These are phyloP conservation scores for Drosophila rufa DNA, from an alignment of 1,140 invertebrate genomes.

Conservation along the genomic window DNA sequence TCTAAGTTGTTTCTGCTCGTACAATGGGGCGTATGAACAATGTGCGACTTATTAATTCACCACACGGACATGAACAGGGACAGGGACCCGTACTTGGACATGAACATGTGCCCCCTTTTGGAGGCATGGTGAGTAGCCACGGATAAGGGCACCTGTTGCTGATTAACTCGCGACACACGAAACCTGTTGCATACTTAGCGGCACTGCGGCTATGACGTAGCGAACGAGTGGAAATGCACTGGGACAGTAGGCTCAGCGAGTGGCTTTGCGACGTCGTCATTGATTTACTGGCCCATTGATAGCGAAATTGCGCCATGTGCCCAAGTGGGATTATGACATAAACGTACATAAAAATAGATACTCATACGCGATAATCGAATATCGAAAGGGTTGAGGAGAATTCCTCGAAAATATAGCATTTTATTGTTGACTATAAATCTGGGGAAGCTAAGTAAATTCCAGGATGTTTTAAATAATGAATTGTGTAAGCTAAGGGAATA, in stretches of 20 bases:
- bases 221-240: conserved; percentile 17
- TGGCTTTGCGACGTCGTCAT: conserved; percentile 10
- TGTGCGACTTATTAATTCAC: conserved; percentile 70
- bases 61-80: conserved; percentile 48
- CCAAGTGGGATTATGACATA: conserved; percentile 23
- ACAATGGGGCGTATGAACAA: conserved; percentile 73
- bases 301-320: conserved; percentile 42
- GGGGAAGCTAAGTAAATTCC: neutral
- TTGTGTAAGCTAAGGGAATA: neutral
- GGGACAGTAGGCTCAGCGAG: conserved; percentile 18
- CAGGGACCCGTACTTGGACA: neutral
- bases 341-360: conserved; percentile 11
- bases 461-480: neutral
- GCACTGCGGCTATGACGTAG: conserved; percentile 50
- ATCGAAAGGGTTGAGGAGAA: neutral
- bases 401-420: neutral
- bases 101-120: conserved; percentile 2
- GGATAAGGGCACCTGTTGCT: conserved; percentile 67
- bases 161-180: conserved; percentile 33
- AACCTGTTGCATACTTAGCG: conserved; percentile 72
- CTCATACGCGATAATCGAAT: conserved; percentile 10
- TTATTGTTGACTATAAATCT: neutral
- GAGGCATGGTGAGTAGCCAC: conserved; percentile 46
- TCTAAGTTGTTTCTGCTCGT: conserved; percentile 15
- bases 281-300: conserved; percentile 38